Conservation (phyloP, 30 jellyfish, hydroid and myxozoan species). For the Nemopilema nomurai region DNA sequence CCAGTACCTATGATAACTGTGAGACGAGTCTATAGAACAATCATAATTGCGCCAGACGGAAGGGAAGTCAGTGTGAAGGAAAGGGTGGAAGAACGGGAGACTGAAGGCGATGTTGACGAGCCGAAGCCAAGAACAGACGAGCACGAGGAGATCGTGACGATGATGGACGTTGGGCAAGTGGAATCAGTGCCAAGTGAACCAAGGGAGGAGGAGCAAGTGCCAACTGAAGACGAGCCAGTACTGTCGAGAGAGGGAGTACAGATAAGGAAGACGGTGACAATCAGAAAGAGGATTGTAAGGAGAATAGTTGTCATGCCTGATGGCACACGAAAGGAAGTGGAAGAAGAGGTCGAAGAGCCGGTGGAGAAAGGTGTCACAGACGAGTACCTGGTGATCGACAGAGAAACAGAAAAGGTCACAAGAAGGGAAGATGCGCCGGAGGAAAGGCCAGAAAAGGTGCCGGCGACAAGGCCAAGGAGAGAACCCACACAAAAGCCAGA, state of each 20-base stretch:
- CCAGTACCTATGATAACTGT: slow-evolving; percentile 58
- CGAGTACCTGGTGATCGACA: not conserved
- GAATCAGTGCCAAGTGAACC: slow-evolving; percentile 36
- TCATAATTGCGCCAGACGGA: slow-evolving; percentile 32
- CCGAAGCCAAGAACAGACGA: slow-evolving; percentile 9
- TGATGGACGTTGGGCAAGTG: slow-evolving; percentile 38
- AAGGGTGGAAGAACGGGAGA: slow-evolving; percentile 40
- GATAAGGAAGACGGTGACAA: slow-evolving; percentile 35
- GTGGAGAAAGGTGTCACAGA: not conserved
- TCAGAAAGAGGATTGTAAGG: slow-evolving; percentile 57
- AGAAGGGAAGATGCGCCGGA: no score
- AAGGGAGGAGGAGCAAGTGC: slow-evolving; percentile 11
- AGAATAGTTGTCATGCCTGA: slow-evolving; percentile 64
- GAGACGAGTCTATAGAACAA: slow-evolving; percentile 28
- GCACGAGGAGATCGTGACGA: slow-evolving; percentile 43
- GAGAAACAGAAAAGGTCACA: slow-evolving; percentile 7
- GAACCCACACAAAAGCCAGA: not conserved
- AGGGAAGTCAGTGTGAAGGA: slow-evolving; percentile 33
- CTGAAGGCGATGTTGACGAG: slow-evolving; percentile 25
- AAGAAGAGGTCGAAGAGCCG: slow-evolving; percentile 53
- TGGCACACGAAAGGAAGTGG: slow-evolving; percentile 58
- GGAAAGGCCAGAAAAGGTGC: slow-evolving; percentile 28
- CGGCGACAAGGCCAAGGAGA: no score
- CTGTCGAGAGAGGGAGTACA: slow-evolving; percentile 25
- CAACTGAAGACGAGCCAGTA: slow-evolving; percentile 31